phyloP scores from a whole-genome alignment of 2,888 invertebrate species.

The Harpagoxenus sublaevis region DNA sequence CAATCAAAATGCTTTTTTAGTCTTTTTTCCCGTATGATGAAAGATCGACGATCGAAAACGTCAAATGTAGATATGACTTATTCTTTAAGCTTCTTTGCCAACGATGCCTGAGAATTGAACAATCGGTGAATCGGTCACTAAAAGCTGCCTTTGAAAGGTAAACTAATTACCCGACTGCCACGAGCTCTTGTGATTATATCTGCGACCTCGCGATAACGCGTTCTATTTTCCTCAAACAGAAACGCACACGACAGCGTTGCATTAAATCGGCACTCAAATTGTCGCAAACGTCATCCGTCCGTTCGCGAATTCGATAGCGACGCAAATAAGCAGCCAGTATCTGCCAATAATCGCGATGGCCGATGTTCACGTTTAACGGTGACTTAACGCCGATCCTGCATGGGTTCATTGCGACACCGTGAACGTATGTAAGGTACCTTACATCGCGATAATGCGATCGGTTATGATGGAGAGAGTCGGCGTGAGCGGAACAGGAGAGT shows the following conservation, averaged over 20 bases:
- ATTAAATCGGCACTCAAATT: constrained; percentile 20
- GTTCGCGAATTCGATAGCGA: constrained; percentile 71
- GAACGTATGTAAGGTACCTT: constrained; percentile 73
- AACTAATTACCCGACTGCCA: not conserved
- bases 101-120: not conserved
- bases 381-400: constrained; percentile 80
- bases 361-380: constrained; percentile 79
- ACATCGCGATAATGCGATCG: constrained; percentile 68
- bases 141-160: not conserved
- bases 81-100: not conserved
- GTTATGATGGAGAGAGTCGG: not conserved
- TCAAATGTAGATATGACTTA: not conserved
- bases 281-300: not conserved
- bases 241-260: not conserved
- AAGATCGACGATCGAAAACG: not conserved
- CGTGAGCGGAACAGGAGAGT: not conserved
- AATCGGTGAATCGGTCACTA: not conserved
- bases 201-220: constrained; percentile 61
- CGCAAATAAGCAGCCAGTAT: constrained; percentile 73
- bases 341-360: constrained; percentile 76
- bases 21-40: not conserved
- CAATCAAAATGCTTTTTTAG: not conserved
- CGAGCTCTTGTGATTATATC: constrained; percentile 53
- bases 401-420: constrained; percentile 60
- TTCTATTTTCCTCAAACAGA: constrained; percentile 25